These are phyloP conservation scores for Oscheius sp. DNA, from an alignment of 1,140 invertebrate genomes.

Conservation along the genomic window DNA sequence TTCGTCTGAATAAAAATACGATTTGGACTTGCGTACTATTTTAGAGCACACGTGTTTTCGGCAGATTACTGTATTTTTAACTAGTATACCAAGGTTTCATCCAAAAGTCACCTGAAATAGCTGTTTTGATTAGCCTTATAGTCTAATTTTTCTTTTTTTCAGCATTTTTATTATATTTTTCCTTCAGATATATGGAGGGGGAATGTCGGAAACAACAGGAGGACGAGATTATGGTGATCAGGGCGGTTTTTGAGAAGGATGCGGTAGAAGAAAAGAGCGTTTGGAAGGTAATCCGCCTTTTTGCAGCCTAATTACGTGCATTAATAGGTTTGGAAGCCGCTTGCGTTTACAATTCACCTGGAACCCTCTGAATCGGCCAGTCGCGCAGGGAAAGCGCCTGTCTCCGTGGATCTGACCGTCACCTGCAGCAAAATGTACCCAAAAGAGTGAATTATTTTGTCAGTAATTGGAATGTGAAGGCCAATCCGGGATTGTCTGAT, in stretches of 20 bases:
- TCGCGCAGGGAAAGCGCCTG: neutral
- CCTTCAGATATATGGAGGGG: neutral
- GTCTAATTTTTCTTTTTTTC: too few relatives aligned
- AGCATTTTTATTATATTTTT: too few relatives aligned
- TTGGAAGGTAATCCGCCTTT: slow-evolving; percentile 1
- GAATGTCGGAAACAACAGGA: neutral
- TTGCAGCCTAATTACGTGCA: neutral
- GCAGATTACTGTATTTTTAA: too few relatives aligned
- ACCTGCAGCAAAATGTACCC: slow-evolving; percentile 14
- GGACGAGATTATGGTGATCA: neutral
- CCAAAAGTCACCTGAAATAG: too few relatives aligned
- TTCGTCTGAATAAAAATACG: too few relatives aligned
- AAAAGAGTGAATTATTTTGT: neutral
- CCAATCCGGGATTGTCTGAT: too few relatives aligned
- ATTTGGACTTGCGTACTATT: too few relatives aligned
- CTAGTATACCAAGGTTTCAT: too few relatives aligned
- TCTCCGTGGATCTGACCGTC: slow-evolving; percentile 7
- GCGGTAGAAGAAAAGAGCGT: neutral
- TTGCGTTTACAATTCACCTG: neutral
- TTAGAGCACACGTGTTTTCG: too few relatives aligned
- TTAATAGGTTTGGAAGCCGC: slow-evolving; percentile 18
- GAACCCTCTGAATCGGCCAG: slow-evolving; percentile 1
- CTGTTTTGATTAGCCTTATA: too few relatives aligned
- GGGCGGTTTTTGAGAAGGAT: neutral
- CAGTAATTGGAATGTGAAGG: too few relatives aligned